Base-by-base conservation (phyloP, 1,140 invertebrate species). In the Scylla paramamosain region DNA sequence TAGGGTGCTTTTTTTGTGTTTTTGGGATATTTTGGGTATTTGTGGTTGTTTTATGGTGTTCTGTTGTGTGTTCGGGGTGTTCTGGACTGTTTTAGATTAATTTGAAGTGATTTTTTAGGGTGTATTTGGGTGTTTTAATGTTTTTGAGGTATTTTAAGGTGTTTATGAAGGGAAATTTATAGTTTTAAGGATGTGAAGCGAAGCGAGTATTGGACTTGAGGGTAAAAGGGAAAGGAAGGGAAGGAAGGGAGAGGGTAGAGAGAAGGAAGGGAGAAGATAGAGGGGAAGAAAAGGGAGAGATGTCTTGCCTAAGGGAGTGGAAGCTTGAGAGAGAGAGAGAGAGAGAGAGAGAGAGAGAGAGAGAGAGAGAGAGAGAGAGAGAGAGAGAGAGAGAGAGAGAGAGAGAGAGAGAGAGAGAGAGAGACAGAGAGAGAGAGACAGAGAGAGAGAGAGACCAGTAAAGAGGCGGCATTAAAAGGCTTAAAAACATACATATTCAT, bases 321-420 rank as follows among this genome's bases (percentile, higher is more conserved):
- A 20, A 77, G 67, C 6, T 6, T 16, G 67, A 77, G 67, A 77
- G 67, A 77, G 67, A 77, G 67, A 77, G 20, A 77, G 67, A 77
- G 67, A 77, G 20, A 77, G 67, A 77, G 67, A 77, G 20, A 77
- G 67, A 77, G 20, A 77, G 20, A 77, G 67, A 25, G 67, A 77
- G 67, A 77, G 67, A 77, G 20, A 77, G 67, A 77, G 67, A 77
- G 67, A 77, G 67, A 77, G 20, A 77, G 67, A 77, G 67, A 77
- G 20, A 77, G 67, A 77, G 67, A 77, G 20, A 77, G 67, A 77
- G 67, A 77, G 67, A 77, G 20, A 77, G 67, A 77, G 67, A 77
- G 20, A 77, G 67, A 77, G 67, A 77, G 20, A 77, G 67, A 77
- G 25, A 67, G 8, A 67, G 59, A 67, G 20, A 67, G 59, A 67